Evolutionary conservation across 1,140 invertebrate genomes (phyloP), one percentile per base, ranked within the genome.

Genomic region (Drosophila takahashii): DNA sequence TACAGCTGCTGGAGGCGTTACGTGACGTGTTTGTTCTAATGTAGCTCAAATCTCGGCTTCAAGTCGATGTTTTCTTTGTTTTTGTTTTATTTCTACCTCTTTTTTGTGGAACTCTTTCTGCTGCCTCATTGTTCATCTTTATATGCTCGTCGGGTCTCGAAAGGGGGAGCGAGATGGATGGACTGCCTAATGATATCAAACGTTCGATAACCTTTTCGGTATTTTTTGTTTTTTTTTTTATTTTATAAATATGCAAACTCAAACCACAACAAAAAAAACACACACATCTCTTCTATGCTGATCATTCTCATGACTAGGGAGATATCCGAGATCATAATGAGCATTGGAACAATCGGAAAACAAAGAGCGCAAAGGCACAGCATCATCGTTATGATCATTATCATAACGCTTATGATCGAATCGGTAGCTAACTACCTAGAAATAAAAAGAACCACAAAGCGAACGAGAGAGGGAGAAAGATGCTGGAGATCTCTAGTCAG

Each of bases 161-260:
- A 51, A 47, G 42, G 9, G 53, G 42, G 5, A 47, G 29, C 47
- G 32, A 75, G 72, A 89, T 53, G 76, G 72, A 89, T 53, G 76
- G 79, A 57, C 90, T 83, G 80, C 72, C 58, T 90, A 87, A 90
- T 90, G 83, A 90, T 87, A 90, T 90, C 87, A 90, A 90, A 90
- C 87, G 87, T 90, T 90, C 87, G 87, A 90, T 90, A 90, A 90
- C 87, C 87, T 89, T 80, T 86, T 69, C 26, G 69, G 76, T 86
- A 78, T 87, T 83, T 89, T 81, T 65, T 65, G 26, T 60, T 61
- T 9, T 57, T 89, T 81, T 65, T 48, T 26, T 34, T 64, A 10
- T 61, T 26, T 34, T 18, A 44, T 52, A 65, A 89, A 90, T 89
- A 89, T 90, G 79, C 84, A 89, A 89, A 89, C 84, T 69, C 42